Conservation (phyloP, 2,888 invertebrate species). For the Rotaria sp. region DNA sequence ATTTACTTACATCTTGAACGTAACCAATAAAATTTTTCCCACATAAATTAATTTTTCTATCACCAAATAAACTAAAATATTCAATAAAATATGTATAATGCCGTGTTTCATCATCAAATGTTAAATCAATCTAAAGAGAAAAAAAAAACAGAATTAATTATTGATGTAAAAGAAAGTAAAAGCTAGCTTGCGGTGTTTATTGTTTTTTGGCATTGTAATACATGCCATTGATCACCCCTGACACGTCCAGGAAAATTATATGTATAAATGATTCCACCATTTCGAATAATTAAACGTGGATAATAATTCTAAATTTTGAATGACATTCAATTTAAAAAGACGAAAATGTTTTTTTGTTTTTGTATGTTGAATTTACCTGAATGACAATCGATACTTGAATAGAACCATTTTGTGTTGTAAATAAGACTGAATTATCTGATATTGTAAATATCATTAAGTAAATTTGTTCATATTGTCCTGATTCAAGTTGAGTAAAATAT, state of each 20-base stretch:
- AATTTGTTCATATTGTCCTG: not conserved
- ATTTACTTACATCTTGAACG: constrained; percentile 23
- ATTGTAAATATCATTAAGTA: not conserved
- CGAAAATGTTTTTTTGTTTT: not conserved
- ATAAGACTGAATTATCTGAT: not conserved
- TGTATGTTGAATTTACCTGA: not conserved
- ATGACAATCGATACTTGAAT: constrained; percentile 20
- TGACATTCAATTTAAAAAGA: not conserved
- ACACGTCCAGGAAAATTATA: constrained; percentile 8
- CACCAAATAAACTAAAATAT: not conserved
- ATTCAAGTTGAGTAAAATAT: not conserved
- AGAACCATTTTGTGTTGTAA: not conserved
- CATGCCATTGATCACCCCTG: not conserved
- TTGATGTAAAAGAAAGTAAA: not conserved
- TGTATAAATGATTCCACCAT: not conserved
- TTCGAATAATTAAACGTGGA: constrained; percentile 4
- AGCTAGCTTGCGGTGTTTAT: not conserved
- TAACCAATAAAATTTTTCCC: constrained; percentile 4
- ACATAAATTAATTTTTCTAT: not conserved
- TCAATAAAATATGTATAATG: not conserved
- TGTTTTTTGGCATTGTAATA: not conserved
- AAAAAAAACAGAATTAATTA: not conserved
- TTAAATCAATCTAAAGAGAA: not conserved
- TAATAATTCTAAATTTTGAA: not conserved
- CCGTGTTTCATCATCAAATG: constrained; percentile 5